A percentile compares a stretch with the other conserved stretches of the same genome.
phyloP scores from a whole-genome alignment of 1,140 invertebrate species.

The Gryon sp. region DNA sequence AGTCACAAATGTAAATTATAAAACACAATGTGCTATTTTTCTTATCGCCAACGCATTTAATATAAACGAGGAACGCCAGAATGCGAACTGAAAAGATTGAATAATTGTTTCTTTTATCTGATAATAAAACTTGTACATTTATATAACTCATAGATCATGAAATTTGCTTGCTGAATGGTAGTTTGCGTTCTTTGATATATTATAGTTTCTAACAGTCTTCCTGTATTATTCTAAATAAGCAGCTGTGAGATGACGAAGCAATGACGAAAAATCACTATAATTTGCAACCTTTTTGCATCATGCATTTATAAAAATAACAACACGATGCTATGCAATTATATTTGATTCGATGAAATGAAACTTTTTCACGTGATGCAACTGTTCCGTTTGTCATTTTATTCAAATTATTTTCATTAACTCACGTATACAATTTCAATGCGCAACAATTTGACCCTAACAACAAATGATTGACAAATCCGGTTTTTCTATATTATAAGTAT shows the following conservation, averaged over 20 bases:
- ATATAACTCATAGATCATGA: conserved; percentile 57
- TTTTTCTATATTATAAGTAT: conserved; percentile 49
- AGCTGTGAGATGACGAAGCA: conserved; percentile 53
- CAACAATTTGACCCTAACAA: conserved; percentile 46
- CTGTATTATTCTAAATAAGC: conserved; percentile 58
- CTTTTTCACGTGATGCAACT: conserved; percentile 50
- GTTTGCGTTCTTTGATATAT: conserved; percentile 58
- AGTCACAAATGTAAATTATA: conserved; percentile 49
- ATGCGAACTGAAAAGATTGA: conserved; percentile 47
- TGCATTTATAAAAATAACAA: conserved; percentile 61
- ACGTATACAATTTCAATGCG: conserved; percentile 50
- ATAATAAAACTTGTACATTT: conserved; percentile 59
- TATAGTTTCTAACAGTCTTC: conserved; percentile 60
- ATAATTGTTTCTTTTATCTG: conserved; percentile 58
- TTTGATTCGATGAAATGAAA: conserved; percentile 43
- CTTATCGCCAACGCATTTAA: conserved; percentile 51
- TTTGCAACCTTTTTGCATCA: conserved; percentile 47
- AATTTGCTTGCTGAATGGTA: conserved; percentile 55
- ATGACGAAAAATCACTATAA: conserved; percentile 60
- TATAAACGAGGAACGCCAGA: conserved; percentile 42
- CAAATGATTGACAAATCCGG: conserved; percentile 54
- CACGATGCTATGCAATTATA: conserved; percentile 45
- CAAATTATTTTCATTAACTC: conserved; percentile 51
- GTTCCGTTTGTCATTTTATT: conserved; percentile 50
- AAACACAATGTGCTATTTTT: conserved; percentile 49